Conservation (phyloP, 30 jellyfish, hydroid and myxozoan genomes). For the Cassiopea xamachana region DNA sequence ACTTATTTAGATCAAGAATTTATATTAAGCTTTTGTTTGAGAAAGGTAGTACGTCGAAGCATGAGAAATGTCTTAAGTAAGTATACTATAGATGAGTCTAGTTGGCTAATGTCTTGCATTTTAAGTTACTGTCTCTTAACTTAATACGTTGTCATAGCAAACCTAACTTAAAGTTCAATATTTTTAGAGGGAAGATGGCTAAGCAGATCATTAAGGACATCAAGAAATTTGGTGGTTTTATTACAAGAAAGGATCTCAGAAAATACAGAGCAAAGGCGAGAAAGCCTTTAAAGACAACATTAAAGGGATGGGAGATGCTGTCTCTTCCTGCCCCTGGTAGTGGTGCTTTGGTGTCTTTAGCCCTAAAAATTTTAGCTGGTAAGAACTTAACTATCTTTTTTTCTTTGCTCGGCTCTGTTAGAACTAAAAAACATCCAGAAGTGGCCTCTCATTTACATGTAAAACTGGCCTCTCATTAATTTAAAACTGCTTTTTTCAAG, state of each 20-base stretch:
- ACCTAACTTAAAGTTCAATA: background rate
- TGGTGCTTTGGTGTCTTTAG: conserved; percentile 91
- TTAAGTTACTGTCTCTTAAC: background rate
- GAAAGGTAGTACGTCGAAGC: too few species aligned
- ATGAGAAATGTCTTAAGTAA: too few species aligned
- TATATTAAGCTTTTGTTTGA: too few species aligned
- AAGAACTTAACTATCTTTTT: background rate
- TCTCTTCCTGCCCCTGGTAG: conserved; percentile 99
- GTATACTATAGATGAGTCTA: too few species aligned
- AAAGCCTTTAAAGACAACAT: conserved; percentile 73
- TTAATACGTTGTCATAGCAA: background rate
- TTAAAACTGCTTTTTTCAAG: background rate
- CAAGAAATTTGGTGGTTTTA: conserved; percentile 91
- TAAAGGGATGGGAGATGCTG: conserved; percentile 79
- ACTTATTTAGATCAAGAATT: too few species aligned
- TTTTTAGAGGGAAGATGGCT: conserved; percentile 89
- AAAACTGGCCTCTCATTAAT: background rate
- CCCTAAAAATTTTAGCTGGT: conserved; percentile 92
- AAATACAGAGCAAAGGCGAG: conserved; percentile 80
- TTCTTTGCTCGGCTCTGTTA: too few species aligned
- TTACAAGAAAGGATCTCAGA: conserved; percentile 79
- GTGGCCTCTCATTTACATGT: background rate
- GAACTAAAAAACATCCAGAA: too few species aligned
- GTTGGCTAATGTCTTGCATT: too few species aligned
- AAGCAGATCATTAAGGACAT: conserved; percentile 84